Base-by-base conservation (phyloP, 1,140 invertebrate genomes). In the Dreissena rostriformis region DNA sequence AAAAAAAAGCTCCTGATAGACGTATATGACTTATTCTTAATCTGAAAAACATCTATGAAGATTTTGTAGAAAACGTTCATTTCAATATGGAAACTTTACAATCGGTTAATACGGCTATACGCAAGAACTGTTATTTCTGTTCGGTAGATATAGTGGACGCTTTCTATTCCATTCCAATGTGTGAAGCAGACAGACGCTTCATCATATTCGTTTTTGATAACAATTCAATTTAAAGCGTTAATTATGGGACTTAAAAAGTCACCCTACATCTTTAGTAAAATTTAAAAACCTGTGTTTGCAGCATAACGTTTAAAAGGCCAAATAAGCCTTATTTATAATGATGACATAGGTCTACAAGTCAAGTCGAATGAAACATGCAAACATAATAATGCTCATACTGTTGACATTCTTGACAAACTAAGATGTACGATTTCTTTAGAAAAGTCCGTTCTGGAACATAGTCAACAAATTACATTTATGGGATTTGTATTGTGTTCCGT, bases 201-300 rank as follows among this genome's bases (percentile, higher is more conserved):
- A 52, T 75, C n/a, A 51, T 29, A 19, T 82, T 74, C 55, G 8
- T 66, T 0, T 82, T 61, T 22, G 61, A 72, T 15, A 70, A 82
- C 71, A 49, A 72, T 72, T 72, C 79, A 82, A 68, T 51, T 61
- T 66, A 74, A 68, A 8, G 72, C 70, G 17, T 74, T 74, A 53
- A 72, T 72, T 0, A 74, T 82, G 80, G 80, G 80, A 0, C 61
- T 63, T 49, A 49, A 61, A n/a, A 74, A 14, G 0, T 29, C 17
- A 17, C 80, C 80, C 1, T 14, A 39, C 0, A 67, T 82, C 1
- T 82, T 28, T 0, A 82, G 70, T 51, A 79, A 79, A 51, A 26
- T 57, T 17, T 7, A 63, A 14, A 76, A 76, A 76, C 74, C 74
- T 26, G 74, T 76, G 55, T 76, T 63, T 29, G 74, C 74, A n/a